phyloP scores from a whole-genome alignment of 1,140 invertebrate species.

The Caenorhabditis tropicalis region DNA sequence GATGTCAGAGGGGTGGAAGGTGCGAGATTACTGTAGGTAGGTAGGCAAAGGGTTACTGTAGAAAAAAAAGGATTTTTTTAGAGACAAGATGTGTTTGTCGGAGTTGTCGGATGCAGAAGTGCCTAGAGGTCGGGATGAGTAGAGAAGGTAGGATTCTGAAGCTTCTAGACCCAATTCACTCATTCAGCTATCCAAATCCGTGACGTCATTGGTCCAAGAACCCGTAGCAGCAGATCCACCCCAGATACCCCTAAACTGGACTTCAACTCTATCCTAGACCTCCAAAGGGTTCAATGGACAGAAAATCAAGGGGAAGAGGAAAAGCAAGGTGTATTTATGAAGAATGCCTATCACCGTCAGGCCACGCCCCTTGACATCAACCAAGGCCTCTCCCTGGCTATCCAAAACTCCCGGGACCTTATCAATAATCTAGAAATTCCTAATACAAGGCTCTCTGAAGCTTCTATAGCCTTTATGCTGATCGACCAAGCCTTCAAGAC shows the following conservation, averaged over 20 bases:
- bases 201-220: conserved; percentile 17
- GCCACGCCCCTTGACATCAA: not conserved
- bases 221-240: not conserved
- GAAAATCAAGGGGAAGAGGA: not conserved
- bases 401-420: not conserved
- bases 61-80: not conserved
- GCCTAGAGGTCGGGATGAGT: not conserved
- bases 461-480: conserved; percentile 8
- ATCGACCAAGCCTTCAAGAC: conserved; percentile 14
- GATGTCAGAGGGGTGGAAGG: not conserved
- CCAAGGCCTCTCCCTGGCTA: not conserved
- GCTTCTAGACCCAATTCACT: not conserved
- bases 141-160: not conserved
- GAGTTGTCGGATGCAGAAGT: conserved; percentile 28
- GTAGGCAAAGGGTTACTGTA: not conserved
- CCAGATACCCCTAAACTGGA: not conserved
- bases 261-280: not conserved
- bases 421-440: not conserved
- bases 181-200: conserved; percentile 23
- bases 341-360: not conserved
- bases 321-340: not conserved
- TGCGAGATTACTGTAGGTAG: not conserved
- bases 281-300: not conserved
- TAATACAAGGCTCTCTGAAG: no score
- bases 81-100: conserved; percentile 31